Base-by-base conservation (phyloP, 2,797 vertebrate genomes). In the Spinus olivaceus region DNA sequence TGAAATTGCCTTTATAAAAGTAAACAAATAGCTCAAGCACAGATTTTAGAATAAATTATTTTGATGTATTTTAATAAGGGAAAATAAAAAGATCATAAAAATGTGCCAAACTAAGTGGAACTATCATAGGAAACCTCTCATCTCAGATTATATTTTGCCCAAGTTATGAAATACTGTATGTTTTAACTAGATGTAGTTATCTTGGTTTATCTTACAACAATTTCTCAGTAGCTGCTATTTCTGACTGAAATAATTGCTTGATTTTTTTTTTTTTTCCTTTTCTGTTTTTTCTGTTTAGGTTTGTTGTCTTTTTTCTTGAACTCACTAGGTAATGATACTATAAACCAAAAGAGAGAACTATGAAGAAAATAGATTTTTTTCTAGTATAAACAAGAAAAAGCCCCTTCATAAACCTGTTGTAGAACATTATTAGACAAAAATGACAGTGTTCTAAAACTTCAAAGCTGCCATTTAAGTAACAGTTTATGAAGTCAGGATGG, bases 401-500 rank as follows among this genome's bases (percentile, higher is more conserved):
- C 4, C 16, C 21, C 8, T 66, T 89, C 44, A 63, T 63, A 80
- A 77, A 82, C 32, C 56, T 14, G 14, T 21, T 88, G 72, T 65
- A 84, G 54, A 84, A 53, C 39, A 50, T 59, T 72, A 59, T 86
- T 70, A 65, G 33, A 50, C 23, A 72, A 85, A 86, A 86, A 74
- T 33, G 71, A 63, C 65, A 35, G 41, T 41, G 16, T 69, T 73
- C 70, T 84, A 14, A 63, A 81, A 90, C 90, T 95, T 95, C 90
- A 95, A 95, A 95, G 86, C 64, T 85, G 56, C 28, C 73, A 46
- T 61, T 74, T 77, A 82, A 96, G 59, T 88, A 82, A 46, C 81
- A 89, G 83, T 92, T 96, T 91, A 95, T 95, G 92, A 94, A 93
- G 50, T 83, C 0, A 4, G 66, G 72, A 74, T 93, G 81, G 72